Evolutionary conservation across 2,888 invertebrate species (phyloP).

Genomic region (Microctonus hyperodae): DNA sequence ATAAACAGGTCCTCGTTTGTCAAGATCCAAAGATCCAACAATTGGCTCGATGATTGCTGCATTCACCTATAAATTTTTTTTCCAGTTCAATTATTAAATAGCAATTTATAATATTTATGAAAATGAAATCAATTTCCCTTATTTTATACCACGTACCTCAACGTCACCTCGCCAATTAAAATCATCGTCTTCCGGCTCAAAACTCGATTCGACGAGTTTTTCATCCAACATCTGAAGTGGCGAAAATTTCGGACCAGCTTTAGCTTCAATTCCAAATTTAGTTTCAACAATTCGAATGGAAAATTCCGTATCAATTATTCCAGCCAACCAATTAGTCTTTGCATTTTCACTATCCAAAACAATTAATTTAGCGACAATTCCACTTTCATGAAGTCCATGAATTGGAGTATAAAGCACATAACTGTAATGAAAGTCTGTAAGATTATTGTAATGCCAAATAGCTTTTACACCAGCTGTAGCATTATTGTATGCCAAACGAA

Average conservation of each 20-base stretch:
- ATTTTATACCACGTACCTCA: too few species aligned
- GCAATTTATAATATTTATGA: too few species aligned
- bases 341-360: slow-evolving; percentile 64
- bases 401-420: slow-evolving; percentile 81
- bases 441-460: slow-evolving; percentile 75
- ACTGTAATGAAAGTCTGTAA: slow-evolving; percentile 79
- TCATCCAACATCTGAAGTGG: slow-evolving; percentile 45
- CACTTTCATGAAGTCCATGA: slow-evolving; percentile 80
- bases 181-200: slow-evolving; percentile 51
- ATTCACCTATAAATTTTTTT: slow-evolving; percentile 41
- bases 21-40: slow-evolving; percentile 53
- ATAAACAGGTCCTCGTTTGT: slow-evolving; percentile 53
- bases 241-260: slow-evolving; percentile 52
- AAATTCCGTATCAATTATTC: slow-evolving; percentile 72
- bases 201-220: slow-evolving; percentile 23
- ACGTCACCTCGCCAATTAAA: slow-evolving; percentile 68
- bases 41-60: slow-evolving; percentile 49
- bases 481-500: slow-evolving; percentile 78
- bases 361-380: slow-evolving; percentile 75
- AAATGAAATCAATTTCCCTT: too few species aligned
- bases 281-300: slow-evolving; percentile 74
- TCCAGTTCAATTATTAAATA: too few species aligned
- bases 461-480: slow-evolving; percentile 80
- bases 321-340: not conserved
- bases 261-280: slow-evolving; percentile 65